phyloP scores from a whole-genome alignment of 1,140 invertebrate genomes.

The Bombus sylvicola region DNA sequence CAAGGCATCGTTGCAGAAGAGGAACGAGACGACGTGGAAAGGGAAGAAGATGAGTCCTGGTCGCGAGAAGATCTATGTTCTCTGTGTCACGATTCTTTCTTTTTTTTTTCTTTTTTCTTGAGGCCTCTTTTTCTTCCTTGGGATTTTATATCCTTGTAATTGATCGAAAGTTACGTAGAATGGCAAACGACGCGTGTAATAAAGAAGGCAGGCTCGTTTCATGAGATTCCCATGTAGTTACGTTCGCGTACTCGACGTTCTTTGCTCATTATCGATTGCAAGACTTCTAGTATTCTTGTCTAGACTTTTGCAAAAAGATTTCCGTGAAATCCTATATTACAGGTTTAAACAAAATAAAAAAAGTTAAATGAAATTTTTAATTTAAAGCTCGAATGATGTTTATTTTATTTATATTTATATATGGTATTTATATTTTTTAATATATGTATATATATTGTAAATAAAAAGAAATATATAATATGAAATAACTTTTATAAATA shows the following conservation, averaged over 20 bases:
- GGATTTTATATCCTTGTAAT: constrained; percentile 28
- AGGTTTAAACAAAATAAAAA: background rate
- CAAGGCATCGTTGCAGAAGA: background rate
- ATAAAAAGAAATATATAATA: background rate
- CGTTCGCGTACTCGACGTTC: background rate
- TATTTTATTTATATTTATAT: no score
- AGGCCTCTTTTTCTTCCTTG: background rate
- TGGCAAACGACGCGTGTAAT: constrained; percentile 1
- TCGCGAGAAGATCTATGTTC: constrained; percentile 11
- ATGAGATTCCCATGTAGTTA: background rate
- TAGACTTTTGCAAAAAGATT: background rate
- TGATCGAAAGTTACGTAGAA: constrained; percentile 1
- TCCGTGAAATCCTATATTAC: background rate
- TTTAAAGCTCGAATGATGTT: no score
- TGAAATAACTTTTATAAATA: background rate
- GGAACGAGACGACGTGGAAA: background rate
- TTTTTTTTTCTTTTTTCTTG: background rate
- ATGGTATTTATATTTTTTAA: no score
- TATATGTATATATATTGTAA: background rate
- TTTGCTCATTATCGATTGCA: background rate
- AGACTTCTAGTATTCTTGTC: background rate
- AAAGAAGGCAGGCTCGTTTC: background rate
- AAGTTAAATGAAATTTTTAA: background rate
- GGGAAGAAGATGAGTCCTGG: background rate
- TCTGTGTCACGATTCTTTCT: background rate